A percentile compares a stretch with the other conserved stretches of the same genome.
phyloP scores from a whole-genome alignment of 1,140 invertebrate species.

The Cherax quadricarinatus region DNA sequence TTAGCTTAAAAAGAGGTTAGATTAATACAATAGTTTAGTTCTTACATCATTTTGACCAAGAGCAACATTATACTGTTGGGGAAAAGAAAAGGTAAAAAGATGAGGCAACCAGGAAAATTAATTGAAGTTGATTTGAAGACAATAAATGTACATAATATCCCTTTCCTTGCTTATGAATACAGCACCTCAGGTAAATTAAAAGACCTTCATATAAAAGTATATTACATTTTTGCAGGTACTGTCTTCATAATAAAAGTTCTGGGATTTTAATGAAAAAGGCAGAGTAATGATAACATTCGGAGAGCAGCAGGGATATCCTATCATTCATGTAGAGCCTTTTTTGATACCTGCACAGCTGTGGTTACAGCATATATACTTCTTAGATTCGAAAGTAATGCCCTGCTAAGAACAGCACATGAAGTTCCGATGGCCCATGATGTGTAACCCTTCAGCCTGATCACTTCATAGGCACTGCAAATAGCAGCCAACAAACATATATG shows the following conservation, averaged over 20 bases:
- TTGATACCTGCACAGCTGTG: conserved; percentile 57
- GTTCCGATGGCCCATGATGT: conserved; percentile 77
- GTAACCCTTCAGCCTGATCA: conserved; percentile 77
- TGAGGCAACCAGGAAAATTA: not conserved
- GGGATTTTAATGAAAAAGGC: not conserved
- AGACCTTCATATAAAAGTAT: not conserved
- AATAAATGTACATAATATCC: not conserved
- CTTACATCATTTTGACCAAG: not conserved
- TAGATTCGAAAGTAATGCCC: conserved; percentile 66
- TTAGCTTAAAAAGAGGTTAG: not conserved
- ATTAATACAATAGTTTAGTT: not conserved
- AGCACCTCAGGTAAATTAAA: not conserved
- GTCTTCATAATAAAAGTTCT: not conserved
- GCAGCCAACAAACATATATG: conserved; percentile 13
- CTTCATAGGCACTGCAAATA: conserved; percentile 74
- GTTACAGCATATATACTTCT: conserved; percentile 66
- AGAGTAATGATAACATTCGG: not conserved
- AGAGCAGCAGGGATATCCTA: conserved; percentile 15
- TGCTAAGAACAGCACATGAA: conserved; percentile 60
- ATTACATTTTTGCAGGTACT: not conserved
- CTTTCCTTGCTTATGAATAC: not conserved
- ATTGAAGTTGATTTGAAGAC: not conserved
- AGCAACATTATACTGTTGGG: not conserved
- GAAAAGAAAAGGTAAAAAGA: not conserved
- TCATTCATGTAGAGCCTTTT: not conserved